These are phyloP conservation scores for Ptilorrhoa leucosticta DNA, from an alignment of 2,113 vertebrate species.

Conservation along the genomic window DNA sequence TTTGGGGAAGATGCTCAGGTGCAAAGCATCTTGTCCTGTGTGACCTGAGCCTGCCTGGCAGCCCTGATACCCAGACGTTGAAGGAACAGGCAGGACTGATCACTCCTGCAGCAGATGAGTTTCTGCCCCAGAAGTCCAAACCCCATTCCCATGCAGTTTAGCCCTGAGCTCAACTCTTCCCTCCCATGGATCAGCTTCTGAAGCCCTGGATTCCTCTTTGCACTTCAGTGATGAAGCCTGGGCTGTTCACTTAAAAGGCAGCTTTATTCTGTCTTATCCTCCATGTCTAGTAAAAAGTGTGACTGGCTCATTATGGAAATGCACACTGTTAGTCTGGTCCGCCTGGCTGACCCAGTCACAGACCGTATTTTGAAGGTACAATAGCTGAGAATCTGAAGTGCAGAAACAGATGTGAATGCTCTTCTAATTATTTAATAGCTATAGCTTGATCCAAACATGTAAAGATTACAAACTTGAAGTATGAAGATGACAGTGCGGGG, in stretches of 20 bases:
- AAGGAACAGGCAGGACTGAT: too few species aligned
- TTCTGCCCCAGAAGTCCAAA: not conserved
- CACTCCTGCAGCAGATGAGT: fast-evolving
- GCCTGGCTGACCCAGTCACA: not conserved
- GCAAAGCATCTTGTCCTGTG: not conserved
- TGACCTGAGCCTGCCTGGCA: not conserved
- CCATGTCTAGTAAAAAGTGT: fast-evolving
- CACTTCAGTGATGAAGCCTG: not conserved
- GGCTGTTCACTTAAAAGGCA: not conserved
- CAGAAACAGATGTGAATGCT: not conserved
- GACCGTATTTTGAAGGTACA: fast-evolving
- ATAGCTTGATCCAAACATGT: fast-evolving
- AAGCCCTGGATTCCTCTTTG: not conserved
- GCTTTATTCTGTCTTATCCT: not conserved
- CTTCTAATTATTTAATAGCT: not conserved
- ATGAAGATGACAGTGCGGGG: fast-evolving
- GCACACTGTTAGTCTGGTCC: not conserved
- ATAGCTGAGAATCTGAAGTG: not conserved
- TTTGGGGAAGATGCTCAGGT: fast-evolving
- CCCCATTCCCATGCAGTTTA: fast-evolving
- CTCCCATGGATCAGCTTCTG: not conserved
- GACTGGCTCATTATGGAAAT: fast-evolving
- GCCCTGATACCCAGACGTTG: fast-evolving
- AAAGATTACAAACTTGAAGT: fast-evolving
- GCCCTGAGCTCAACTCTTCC: too few species aligned